A percentile compares a stretch with the other conserved stretches of the same genome.
Conservation (phyloP, 2,888 invertebrate species). For the Phalera bucephala region DNA sequence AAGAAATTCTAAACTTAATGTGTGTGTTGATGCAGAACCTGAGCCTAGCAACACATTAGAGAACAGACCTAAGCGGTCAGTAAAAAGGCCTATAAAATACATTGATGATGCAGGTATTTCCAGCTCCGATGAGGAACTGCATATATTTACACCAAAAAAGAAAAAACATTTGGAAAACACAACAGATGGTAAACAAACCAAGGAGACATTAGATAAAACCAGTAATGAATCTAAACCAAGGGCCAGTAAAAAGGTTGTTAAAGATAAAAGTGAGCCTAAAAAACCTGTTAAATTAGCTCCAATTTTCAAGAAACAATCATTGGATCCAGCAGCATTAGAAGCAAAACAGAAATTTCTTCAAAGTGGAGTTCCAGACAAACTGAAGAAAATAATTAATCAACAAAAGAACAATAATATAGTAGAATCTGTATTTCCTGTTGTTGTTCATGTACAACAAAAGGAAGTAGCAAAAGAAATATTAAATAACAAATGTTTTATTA, state of each 20-base stretch:
- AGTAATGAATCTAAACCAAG: conserved; percentile 8
- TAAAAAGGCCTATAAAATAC: conserved; percentile 68
- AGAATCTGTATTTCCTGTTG: conserved; percentile 81
- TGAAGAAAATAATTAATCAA: conserved; percentile 80
- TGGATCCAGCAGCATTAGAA: conserved; percentile 81
- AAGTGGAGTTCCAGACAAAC: conserved; percentile 87
- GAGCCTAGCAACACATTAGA: conserved; percentile 19
- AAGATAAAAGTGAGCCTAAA: conserved; percentile 14
- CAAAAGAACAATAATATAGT: conserved; percentile 63
- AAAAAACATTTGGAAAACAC: conserved; percentile 32
- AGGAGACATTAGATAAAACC: conserved; percentile 3
- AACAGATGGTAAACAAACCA: conserved; percentile 1
- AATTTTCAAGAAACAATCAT: conserved; percentile 85
- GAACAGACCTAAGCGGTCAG: conserved; percentile 58
- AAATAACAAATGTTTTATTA: not conserved
- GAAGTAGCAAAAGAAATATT: not conserved
- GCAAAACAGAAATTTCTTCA: conserved; percentile 87
- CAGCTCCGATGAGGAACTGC: conserved; percentile 71
- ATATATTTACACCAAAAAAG: conserved; percentile 73
- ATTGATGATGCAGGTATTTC: conserved; percentile 47
- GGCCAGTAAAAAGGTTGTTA: conserved; percentile 12
- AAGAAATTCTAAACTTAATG: conserved; percentile 6
- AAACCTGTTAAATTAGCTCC: conserved; percentile 84
- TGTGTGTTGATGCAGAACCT: not conserved
- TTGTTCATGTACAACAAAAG: conserved; percentile 86